Percentiles rank a stretch among this genome's conserved stretches.
Evolutionary conservation across 2,888 invertebrate genomes (phyloP).

Genomic region (Lasius platythorax): DNA sequence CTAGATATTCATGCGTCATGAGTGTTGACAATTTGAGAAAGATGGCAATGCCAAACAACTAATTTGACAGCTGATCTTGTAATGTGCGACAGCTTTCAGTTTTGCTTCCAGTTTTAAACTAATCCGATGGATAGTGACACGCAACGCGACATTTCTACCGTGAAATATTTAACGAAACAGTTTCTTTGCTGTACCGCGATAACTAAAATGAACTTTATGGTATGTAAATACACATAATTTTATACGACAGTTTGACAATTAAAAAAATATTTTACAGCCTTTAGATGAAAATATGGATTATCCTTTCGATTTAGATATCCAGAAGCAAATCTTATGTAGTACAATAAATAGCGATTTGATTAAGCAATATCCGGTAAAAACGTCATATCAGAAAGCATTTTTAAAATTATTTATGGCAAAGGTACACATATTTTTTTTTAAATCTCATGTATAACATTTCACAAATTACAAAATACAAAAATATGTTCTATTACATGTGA

Average conservation of each 20-base stretch:
- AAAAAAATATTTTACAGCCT: conserved; percentile 41
- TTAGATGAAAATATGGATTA: conserved; percentile 38
- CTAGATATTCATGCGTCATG: neutral
- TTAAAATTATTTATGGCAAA: conserved; percentile 88
- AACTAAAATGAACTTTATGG: conserved; percentile 74
- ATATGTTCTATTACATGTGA: conserved; percentile 20
- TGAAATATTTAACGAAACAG: conserved; percentile 73
- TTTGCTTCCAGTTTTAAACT: neutral
- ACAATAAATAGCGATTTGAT: conserved; percentile 88
- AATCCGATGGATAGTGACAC: conserved; percentile 29
- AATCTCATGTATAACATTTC: neutral
- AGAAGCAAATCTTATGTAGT: conserved; percentile 87
- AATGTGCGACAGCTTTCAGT: neutral
- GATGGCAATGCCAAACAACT: neutral
- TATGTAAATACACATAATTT: conserved; percentile 61
- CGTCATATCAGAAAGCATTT: conserved; percentile 89
- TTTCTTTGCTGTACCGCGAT: conserved; percentile 81
- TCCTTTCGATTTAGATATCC: conserved; percentile 79
- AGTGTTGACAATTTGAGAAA: neutral
- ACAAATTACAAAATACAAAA: neutral
- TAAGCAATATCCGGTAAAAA: conserved; percentile 88
- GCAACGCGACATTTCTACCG: conserved; percentile 32
- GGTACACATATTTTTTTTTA: neutral
- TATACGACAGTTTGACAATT: neutral
- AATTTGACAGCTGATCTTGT: neutral